Evolutionary conservation across 2,797 vertebrate species (phyloP), one percentile per base, ranked within the genome.

Genomic region (Melanotaenia trifasciata): DNA sequence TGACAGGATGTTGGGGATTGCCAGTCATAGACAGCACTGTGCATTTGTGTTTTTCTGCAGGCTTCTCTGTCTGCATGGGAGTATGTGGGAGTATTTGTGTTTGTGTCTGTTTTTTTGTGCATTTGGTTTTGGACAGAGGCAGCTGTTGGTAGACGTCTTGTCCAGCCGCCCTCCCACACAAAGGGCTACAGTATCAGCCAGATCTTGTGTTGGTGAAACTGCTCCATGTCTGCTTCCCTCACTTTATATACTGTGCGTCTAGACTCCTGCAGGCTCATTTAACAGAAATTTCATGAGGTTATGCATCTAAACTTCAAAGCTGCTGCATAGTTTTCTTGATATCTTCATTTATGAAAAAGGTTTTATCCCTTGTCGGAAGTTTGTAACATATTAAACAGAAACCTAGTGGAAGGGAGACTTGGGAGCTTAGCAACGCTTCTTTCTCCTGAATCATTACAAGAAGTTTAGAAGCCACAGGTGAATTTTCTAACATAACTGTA

Each of bases 101-200:
- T 32, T 85, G 58, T 69, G 72, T 22, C 38, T 40, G 24, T 43
- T 58, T 66, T 70, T 78, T 68, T 70, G 67, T 85, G 80, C 80
- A 57, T 84, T 90, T 87, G 77, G 64, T 85, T 86, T 87, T 83
- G 85, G 78, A 84, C 89, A 59, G 74, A 79, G 90, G 90, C 94
- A 95, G 93, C 94, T 95, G 94, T 91, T 89, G 89, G 83, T 88
- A 88, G 85, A 85, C 73, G 64, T 93, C 90, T 84, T 72, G 83
- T 78, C 81, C 87, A 79, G 89, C 74, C 87, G 64, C 76, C 83
- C 83, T 90, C 90, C 86, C 86, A 91, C 89, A 94, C 92, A 94
- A 87, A 83, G 90, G 79, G 76, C 89, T 87, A 91, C 86, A 89
- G 90, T 89, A 24, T 33, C 85, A 89, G 87, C 93, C 84, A 83